phyloP scores from a whole-genome alignment of 1,140 invertebrate genomes.

The Neelides sp. region DNA sequence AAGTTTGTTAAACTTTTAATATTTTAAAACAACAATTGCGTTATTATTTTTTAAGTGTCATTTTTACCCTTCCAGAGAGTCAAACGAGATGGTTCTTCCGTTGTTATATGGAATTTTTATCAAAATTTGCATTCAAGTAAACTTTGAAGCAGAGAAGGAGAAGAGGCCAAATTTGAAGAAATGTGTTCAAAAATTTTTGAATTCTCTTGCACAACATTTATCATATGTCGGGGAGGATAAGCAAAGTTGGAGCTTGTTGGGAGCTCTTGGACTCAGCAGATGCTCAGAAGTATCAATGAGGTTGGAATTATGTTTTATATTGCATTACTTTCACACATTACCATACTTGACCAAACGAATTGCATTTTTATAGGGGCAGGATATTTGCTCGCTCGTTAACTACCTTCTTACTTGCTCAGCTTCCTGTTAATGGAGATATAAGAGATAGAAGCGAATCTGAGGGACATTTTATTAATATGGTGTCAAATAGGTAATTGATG shows the following conservation, averaged over 20 bases:
- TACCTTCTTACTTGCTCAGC: slow-evolving; percentile 22
- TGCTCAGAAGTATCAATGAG: slow-evolving; percentile 43
- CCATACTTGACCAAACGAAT: too few relatives aligned
- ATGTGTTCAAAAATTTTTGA: slow-evolving; percentile 39
- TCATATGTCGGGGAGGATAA: slow-evolving; percentile 45
- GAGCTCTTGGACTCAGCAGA: slow-evolving; percentile 50
- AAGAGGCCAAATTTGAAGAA: slow-evolving; percentile 39
- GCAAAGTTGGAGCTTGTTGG: slow-evolving; percentile 46
- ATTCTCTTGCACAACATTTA: slow-evolving; percentile 39
- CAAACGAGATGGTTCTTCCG: slow-evolving; percentile 46
- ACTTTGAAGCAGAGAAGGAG: slow-evolving; percentile 31
- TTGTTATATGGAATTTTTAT: slow-evolving; percentile 47
- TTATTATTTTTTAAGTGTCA: slow-evolving; percentile 21
- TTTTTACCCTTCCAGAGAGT: slow-evolving; percentile 38
- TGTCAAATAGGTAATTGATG: not conserved
- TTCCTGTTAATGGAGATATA: slow-evolving; percentile 19
- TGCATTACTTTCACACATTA: not conserved
- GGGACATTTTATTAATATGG: slow-evolving; percentile 2
- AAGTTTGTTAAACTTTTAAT: slow-evolving; percentile 10
- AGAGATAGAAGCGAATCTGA: slow-evolving; percentile 2
- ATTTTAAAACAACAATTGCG: not conserved
- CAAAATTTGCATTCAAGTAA: slow-evolving; percentile 37
- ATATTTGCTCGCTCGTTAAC: slow-evolving; percentile 23
- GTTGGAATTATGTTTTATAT: slow-evolving; percentile 34
- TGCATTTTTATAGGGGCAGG: slow-evolving; percentile 14